Conservation (phyloP, 2,113 vertebrate species). For the Psilopsiagon aurifrons region DNA sequence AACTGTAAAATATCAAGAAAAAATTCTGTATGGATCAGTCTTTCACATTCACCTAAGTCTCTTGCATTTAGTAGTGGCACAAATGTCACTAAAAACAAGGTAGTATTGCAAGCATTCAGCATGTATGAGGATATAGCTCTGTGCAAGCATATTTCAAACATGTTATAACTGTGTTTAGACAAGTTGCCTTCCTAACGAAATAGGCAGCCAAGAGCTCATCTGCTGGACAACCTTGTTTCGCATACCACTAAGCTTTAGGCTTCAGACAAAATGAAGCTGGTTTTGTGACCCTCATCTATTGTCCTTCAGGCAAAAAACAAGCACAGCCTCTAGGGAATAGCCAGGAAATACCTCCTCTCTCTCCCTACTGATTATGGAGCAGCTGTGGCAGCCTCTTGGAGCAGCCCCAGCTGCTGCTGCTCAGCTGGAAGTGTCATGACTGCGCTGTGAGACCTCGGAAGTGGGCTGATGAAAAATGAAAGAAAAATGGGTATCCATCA, state of each 20-base stretch:
- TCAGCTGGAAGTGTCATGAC: neutral
- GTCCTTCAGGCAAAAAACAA: neutral
- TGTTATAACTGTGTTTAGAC: neutral
- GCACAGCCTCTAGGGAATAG: neutral
- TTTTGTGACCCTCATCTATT: neutral
- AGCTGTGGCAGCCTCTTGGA: neutral
- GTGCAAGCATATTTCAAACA: neutral
- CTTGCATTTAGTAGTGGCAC: neutral
- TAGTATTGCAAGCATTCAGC: neutral
- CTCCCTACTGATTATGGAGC: neutral
- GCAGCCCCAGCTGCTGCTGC: slow-evolving; percentile 18
- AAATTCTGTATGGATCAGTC: neutral
- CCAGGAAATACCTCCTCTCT: slow-evolving; percentile 24
- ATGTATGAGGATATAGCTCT: neutral
- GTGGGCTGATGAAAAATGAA: neutral
- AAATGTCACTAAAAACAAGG: neutral
- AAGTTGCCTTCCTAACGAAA: neutral
- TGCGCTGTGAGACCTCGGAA: neutral
- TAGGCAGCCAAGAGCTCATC: neutral
- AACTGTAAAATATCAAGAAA: neutral
- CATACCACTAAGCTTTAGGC: neutral
- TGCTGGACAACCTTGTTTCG: neutral
- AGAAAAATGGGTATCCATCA: neutral
- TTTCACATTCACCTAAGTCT: neutral
- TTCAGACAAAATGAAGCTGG: neutral